phyloP scores from a whole-genome alignment of 2,113 vertebrate species.

The Sisor rabdophorus region DNA sequence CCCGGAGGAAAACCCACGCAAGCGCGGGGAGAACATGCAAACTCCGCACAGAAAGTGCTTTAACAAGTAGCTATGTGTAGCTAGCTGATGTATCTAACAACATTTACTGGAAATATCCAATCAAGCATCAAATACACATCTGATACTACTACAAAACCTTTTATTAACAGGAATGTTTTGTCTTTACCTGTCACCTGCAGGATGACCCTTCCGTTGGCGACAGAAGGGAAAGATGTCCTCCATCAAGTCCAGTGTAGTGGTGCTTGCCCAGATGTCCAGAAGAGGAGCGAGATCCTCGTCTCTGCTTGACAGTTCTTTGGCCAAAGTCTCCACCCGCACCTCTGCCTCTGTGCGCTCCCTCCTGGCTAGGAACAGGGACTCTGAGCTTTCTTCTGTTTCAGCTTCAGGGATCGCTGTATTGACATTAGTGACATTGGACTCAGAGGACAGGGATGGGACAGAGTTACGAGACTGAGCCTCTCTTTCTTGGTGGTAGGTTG shows the following conservation, averaged over 20 bases:
- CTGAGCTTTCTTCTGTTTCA: constrained; percentile 38
- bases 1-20: too few relatives aligned
- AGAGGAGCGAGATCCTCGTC: constrained; percentile 83
- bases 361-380: constrained; percentile 55
- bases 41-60: too few relatives aligned
- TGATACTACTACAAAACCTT: too few relatives aligned
- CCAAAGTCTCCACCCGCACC: constrained; percentile 76
- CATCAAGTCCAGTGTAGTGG: constrained; percentile 88
- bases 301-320: constrained; percentile 78
- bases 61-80: too few relatives aligned
- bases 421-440: background rate
- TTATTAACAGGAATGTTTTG: background rate
- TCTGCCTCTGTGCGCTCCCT: constrained; percentile 76
- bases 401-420: background rate
- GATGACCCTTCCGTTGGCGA: constrained; percentile 49
- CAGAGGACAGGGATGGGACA: constrained; percentile 15
- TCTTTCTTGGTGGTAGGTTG: background rate
- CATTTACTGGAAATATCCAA: too few relatives aligned
- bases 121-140: too few relatives aligned
- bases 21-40: too few relatives aligned
- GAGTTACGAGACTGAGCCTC: background rate
- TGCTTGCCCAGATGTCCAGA: constrained; percentile 80
- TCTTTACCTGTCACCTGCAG: constrained; percentile 63
- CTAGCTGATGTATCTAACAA: too few relatives aligned
- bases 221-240: constrained; percentile 80